Percentiles rank a stretch among this genome's conserved stretches.
Evolutionary conservation across 2,888 invertebrate species (phyloP).

Genomic region (Norana najaformis): DNA sequence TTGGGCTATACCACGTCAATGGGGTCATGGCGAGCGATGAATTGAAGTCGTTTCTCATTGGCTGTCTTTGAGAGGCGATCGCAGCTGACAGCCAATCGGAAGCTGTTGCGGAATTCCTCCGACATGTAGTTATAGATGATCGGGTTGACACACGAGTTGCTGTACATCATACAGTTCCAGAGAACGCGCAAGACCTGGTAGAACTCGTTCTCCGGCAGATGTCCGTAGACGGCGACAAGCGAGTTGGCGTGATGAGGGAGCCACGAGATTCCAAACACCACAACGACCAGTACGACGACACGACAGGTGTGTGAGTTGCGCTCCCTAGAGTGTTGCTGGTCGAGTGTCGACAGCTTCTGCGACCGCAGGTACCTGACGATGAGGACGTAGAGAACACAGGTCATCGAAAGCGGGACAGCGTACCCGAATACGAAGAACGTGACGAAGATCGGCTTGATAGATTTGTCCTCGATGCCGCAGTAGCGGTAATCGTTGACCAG

Average conservation of each 20-base stretch:
- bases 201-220: slow-evolving; percentile 29
- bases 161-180: slow-evolving; percentile 27
- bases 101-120: slow-evolving; percentile 24
- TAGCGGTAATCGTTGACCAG: slow-evolving; percentile 30
- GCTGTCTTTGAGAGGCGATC: background rate
- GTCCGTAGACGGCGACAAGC: slow-evolving; percentile 34
- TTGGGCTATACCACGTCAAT: background rate
- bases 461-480: slow-evolving; percentile 28
- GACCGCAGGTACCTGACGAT: slow-evolving; percentile 79
- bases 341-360: slow-evolving; percentile 23
- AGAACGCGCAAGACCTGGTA: slow-evolving; percentile 37
- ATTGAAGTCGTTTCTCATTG: background rate
- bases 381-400: slow-evolving; percentile 82
- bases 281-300: slow-evolving; percentile 40
- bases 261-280: slow-evolving; percentile 42
- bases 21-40: background rate
- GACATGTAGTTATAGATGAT: slow-evolving; percentile 22
- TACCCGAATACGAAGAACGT: slow-evolving; percentile 81
- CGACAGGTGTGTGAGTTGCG: slow-evolving; percentile 38
- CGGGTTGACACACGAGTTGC: slow-evolving; percentile 31
- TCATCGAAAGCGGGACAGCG: slow-evolving; percentile 81
- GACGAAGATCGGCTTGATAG: slow-evolving; percentile 46
- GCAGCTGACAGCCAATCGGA: background rate
- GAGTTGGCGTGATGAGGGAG: slow-evolving; percentile 42
- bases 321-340: slow-evolving; percentile 28